These are phyloP conservation scores for Tamias sibiricus DNA, from an alignment of 2,113 vertebrate genomes.

Conservation along the genomic window DNA sequence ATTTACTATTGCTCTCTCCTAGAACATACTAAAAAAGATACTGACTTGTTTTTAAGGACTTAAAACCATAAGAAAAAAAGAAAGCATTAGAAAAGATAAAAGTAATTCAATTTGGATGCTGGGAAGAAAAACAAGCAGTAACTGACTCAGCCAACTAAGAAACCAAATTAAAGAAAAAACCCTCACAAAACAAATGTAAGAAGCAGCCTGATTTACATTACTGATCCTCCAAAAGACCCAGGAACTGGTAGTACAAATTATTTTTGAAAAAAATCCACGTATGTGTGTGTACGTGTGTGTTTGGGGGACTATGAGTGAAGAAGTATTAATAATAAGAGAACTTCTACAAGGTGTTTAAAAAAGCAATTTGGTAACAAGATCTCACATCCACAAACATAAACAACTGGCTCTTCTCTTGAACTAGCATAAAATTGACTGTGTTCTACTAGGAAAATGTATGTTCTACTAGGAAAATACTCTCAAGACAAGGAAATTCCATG, in stretches of 20 bases:
- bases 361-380: background rate
- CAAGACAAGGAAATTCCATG: background rate
- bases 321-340: conserved; percentile 9
- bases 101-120: background rate
- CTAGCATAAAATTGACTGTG: background rate
- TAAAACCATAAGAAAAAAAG: background rate
- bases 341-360: background rate
- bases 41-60: background rate
- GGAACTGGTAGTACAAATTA: background rate
- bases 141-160: background rate
- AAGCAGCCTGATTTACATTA: background rate
- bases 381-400: background rate
- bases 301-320: background rate
- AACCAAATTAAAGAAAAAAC: background rate
- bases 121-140: background rate
- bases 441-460: background rate
- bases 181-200: background rate
- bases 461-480: background rate
- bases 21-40: background rate
- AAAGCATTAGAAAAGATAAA: background rate
- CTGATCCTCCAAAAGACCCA: background rate
- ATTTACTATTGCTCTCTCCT: conserved; percentile 15
- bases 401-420: background rate
- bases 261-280: background rate
- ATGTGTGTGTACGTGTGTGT: too few species aligned